Evolutionary conservation across 2,888 invertebrate species (phyloP).

Genomic region (Nomada ruficornis): DNA sequence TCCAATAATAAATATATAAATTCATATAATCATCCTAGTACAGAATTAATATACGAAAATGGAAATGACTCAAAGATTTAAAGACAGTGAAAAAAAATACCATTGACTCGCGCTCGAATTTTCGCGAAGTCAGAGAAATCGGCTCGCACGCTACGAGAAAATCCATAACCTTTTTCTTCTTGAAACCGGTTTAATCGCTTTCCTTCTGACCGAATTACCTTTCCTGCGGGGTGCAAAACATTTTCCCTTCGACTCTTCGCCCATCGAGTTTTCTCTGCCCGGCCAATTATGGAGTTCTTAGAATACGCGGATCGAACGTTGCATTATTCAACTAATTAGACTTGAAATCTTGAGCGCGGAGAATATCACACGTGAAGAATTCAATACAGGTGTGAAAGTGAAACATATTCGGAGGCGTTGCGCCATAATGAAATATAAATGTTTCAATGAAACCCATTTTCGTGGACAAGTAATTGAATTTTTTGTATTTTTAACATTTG

Average conservation of each 20-base stretch:
- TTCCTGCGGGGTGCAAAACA: conserved; percentile 13
- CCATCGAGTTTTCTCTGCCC: conserved; percentile 37
- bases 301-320: conserved; percentile 8
- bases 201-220: conserved; percentile 42
- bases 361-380: conserved; percentile 40
- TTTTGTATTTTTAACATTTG: background rate
- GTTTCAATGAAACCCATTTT: background rate
- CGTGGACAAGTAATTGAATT: background rate
- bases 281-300: conserved; percentile 29
- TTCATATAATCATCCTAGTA: too few relatives aligned
- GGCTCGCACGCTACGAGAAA: conserved; percentile 49
- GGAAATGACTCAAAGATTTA: too few relatives aligned
- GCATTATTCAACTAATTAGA: conserved; percentile 34
- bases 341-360: background rate
- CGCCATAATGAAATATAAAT: background rate
- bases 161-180: conserved; percentile 41
- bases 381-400: conserved; percentile 67
- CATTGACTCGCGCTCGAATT: too few relatives aligned
- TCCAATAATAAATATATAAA: too few relatives aligned
- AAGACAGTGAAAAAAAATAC: too few relatives aligned
- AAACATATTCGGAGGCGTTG: conserved; percentile 47
- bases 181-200: conserved; percentile 59
- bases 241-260: conserved; percentile 22
- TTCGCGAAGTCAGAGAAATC: conserved; percentile 40
- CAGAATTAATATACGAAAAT: too few relatives aligned